These are phyloP conservation scores for Phaonia tiefii DNA, from an alignment of 2,888 invertebrate genomes.

Conservation along the genomic window DNA sequence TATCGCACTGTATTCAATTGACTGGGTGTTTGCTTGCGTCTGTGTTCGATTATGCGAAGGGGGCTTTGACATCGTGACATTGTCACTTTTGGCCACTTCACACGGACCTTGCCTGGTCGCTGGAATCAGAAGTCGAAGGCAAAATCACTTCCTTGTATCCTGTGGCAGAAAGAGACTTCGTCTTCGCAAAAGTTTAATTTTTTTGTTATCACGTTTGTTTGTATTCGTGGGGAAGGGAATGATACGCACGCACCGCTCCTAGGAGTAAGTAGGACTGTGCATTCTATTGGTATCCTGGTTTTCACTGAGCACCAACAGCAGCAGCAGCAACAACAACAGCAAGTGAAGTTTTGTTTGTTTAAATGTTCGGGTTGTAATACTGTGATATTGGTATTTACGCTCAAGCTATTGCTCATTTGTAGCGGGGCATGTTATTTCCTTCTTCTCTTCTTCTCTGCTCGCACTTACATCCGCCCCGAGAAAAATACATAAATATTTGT, in stretches of 20 bases:
- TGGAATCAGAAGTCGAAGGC: slow-evolving; percentile 1
- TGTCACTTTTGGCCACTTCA: not conserved
- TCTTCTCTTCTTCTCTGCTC: slow-evolving; percentile 70
- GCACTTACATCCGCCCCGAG: slow-evolving; percentile 77
- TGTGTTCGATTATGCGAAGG: not conserved
- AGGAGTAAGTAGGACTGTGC: not conserved
- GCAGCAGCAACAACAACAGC: not conserved
- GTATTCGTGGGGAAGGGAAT: not conserved
- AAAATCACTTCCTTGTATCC: not conserved
- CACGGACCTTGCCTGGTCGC: not conserved
- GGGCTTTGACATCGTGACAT: slow-evolving; percentile 1
- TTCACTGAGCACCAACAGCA: not conserved
- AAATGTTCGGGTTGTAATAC: slow-evolving; percentile 31
- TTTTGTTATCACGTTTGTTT: no score
- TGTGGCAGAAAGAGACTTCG: no score
- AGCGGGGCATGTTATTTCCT: slow-evolving; percentile 62
- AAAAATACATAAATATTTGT: slow-evolving; percentile 73
- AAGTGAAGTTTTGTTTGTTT: slow-evolving; percentile 7
- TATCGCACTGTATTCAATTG: slow-evolving; percentile 25
- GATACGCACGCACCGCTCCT: slow-evolving; percentile 7
- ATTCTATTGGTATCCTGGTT: not conserved
- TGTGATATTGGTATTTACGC: slow-evolving; percentile 59
- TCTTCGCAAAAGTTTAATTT: no score
- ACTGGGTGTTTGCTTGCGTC: not conserved
- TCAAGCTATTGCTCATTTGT: slow-evolving; percentile 57